Evolutionary conservation across 2,888 invertebrate species (phyloP).

Genomic region (Phengaris arion): DNA sequence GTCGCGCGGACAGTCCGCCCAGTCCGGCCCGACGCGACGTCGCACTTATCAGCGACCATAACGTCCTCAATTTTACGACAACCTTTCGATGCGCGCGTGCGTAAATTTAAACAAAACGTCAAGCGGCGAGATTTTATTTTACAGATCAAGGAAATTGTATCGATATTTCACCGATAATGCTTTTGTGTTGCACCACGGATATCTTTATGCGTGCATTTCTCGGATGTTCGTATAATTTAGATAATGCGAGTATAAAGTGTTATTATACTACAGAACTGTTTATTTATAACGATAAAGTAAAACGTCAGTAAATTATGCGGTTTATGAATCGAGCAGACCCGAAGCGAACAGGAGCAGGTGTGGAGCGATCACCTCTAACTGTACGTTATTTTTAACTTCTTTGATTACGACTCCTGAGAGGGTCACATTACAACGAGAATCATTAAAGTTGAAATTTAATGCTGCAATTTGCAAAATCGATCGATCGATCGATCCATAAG

Average conservation of each 20-base stretch:
- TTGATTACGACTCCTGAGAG: conserved; percentile 3
- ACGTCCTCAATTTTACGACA: conserved; percentile 77
- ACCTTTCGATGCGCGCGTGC: conserved; percentile 61
- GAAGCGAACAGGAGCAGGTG: conserved; percentile 34
- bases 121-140: conserved; percentile 70
- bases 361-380: not conserved
- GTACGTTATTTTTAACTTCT: conserved; percentile 10
- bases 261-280: conserved; percentile 39
- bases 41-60: conserved; percentile 75
- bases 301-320: conserved; percentile 44
- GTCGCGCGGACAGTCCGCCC: conserved; percentile 46
- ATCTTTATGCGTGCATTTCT: conserved; percentile 65
- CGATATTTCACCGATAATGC: conserved; percentile 76
- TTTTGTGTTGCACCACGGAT: conserved; percentile 66
- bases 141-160: conserved; percentile 76
- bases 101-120: conserved; percentile 74
- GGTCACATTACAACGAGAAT: not conserved
- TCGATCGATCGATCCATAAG: not conserved
- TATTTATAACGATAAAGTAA: conserved; percentile 45
- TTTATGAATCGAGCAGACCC: conserved; percentile 41
- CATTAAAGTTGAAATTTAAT: not conserved
- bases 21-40: conserved; percentile 62
- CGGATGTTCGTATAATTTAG: conserved; percentile 60
- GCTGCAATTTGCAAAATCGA: not conserved
- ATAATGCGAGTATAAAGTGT: conserved; percentile 46